Base-by-base conservation (phyloP, 2,113 vertebrate genomes). In the Sakesphorus luctuosus region DNA sequence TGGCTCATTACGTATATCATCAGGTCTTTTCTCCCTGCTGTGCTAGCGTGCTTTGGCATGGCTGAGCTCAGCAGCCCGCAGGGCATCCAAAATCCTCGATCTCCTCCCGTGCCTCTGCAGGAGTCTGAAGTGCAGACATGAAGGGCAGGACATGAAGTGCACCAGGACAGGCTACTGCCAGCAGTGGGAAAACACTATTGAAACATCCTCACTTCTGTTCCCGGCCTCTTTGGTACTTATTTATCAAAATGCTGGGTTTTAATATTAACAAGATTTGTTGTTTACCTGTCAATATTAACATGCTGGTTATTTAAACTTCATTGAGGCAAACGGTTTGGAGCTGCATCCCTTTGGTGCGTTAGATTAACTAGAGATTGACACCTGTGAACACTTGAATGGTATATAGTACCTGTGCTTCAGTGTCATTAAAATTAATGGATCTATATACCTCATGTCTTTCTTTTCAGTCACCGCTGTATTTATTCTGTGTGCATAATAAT, bases 211-310 rank as follows among this genome's bases (percentile, higher is more conserved):
- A 0, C 17, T 61, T 47, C 84, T 79, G 7, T 5, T 55, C 31
- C 50, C 3, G 26, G 40, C 65, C 44, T 47, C 58, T 29, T 2
- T 10, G 1, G 0, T 13, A 3, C 3, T 0, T 33, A 5, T 19
- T 47, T 59, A 33, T 16, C 20, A 29, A 79, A 84, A 47, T 3
- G 44, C 49, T 36, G 33, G 0, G 10, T 56, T 69, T 33, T 38
- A 35, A 18, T 8, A 52, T n/a, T 36, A 13, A 7, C 3, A 19
- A 26, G 24, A 12, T 38, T 36, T 31, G 10, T 11, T 66, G 26
- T 44, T 52, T 40, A 26, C n/a, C 62, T 6, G 55, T 62, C 29
- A 16, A 2, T 63, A 59, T 10, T 17, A 35, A 28, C 4, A 31
- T 40, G 43, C 29, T 33, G 24, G 26, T 35, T 74, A 66, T 33